Base-by-base conservation (phyloP, 2,888 invertebrate genomes). In the Zaprionus bogoriensis region DNA sequence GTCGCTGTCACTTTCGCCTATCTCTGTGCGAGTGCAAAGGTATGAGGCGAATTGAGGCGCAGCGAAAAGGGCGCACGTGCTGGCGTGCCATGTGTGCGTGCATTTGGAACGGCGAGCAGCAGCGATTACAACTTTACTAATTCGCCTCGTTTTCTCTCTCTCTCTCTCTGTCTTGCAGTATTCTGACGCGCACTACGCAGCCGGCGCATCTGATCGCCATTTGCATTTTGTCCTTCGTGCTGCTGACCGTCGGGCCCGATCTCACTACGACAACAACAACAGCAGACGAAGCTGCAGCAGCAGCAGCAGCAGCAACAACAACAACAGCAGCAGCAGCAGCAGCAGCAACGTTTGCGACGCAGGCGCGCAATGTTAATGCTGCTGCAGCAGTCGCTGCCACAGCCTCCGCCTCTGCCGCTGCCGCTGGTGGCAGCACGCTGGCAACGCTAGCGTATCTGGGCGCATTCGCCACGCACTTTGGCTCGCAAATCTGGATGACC, bases 401-500 rank as follows among this genome's bases (percentile, higher is more conserved):
- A 7, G 32, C 48, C 27, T 42, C 14, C n/a, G 32, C 48, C 27
- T 42, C 58, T 38, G 46, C 48, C 10, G 45, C 41, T 17, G 9
- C 61, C 5, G n/a, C 52, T 14, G 28, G 20, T 7, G 59, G 25
- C 42, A 76, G 68, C 41, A 80, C 75, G 19, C 54, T 68, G 76
- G 91, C 76, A 72, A 92, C 93, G 45, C 93, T 96, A 58, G 90
- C 95, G 20, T 97, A 97, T 90, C 92, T 97, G 27, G 93, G 93
- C 0, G 94, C 95, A 6, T 95, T 97, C 77, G 94, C 95, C 67
- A 93, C 94, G 57, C 96, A 97, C 89, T 94, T 96, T 77, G 97
- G 97, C 27, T 93, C 96, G 17, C 97, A 97, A 92, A 93, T 97
- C 73, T 97, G 97, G 97, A 97, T 97, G 96, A 97, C 97, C 9